Conservation (phyloP, 2,888 invertebrate species). For the Anthrax anthrax region DNA sequence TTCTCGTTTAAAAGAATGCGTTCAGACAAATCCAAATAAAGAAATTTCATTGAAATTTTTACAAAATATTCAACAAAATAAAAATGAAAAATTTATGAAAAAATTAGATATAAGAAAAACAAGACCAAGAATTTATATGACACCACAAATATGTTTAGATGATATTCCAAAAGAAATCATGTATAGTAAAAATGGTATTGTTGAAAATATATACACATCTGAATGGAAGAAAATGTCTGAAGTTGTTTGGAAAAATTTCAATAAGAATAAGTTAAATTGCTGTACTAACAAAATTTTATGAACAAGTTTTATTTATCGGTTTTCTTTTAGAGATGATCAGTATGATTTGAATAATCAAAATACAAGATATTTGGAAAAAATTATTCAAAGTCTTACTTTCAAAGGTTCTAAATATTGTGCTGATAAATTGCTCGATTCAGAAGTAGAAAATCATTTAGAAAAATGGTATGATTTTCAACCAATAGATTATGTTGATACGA, state of each 20-base stretch:
- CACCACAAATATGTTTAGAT: slow-evolving; percentile 15
- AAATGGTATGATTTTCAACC: slow-evolving; percentile 12
- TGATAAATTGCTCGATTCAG: slow-evolving; percentile 4
- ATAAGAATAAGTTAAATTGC: background rate
- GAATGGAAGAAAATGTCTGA: slow-evolving; percentile 14
- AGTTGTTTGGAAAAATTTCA: background rate
- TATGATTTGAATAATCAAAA: too few species aligned
- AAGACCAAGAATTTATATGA: slow-evolving; percentile 11
- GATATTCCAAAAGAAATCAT: slow-evolving; percentile 13
- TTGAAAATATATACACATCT: slow-evolving; percentile 14
- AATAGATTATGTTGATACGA: slow-evolving; percentile 11
- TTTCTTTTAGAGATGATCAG: too few species aligned
- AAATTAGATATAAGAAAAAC: slow-evolving; percentile 11
- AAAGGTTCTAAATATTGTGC: too few species aligned
- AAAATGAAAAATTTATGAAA: slow-evolving; percentile 11
- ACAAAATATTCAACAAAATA: background rate
- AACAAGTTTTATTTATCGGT: too few species aligned
- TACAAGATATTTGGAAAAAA: too few species aligned
- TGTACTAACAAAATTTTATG: background rate
- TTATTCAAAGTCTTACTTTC: too few species aligned
- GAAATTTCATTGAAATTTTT: slow-evolving; percentile 4
- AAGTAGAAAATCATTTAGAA: slow-evolving; percentile 6
- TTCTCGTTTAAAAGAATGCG: slow-evolving; percentile 9
- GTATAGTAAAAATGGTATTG: slow-evolving; percentile 12
- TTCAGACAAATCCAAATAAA: slow-evolving; percentile 11